Base-by-base conservation (phyloP, 1,140 invertebrate genomes). In the Diachasmimorpha longicaudata region DNA sequence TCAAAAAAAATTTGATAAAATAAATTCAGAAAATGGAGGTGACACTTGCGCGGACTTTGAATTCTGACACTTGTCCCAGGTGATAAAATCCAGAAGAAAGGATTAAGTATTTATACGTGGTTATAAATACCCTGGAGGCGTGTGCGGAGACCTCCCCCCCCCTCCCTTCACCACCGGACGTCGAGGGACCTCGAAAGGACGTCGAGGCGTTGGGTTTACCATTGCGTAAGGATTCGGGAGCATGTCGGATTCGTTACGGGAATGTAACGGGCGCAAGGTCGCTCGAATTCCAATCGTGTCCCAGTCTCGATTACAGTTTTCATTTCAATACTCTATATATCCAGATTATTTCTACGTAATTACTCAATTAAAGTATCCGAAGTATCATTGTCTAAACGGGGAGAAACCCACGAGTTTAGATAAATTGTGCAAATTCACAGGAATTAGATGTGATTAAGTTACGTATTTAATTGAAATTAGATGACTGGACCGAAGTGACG, bases 261-360 rank as follows among this genome's bases (percentile, higher is more conserved):
- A 58, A 55, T 72, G 36, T 72, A 72, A 72, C 70, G 70, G 46
- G 70, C 70, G 70, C 70, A 72, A 72, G 70, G 70, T 72, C 70
- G 46, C 48, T 42, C 14, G 70, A 71, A 71, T 71, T 71, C 70
- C 70, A 71, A 31, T 52, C 44, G 70, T 71, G 70, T 39, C 70
- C 70, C 70, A 71, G 70, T 71, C 70, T 71, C 70, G 37, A 71
- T 71, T 31, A 71, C 23, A 31, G 42, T 71, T 48, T 71, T 71
- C 39, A 71, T 71, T 71, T 71, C 68, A 16, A 46, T 71, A 71
- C 36, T 48, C 21, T 21, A 31, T 23, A 16, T 16, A 46, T 48
- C 23, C 70, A 37, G 11, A 16, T 63, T n/a, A 46, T 46, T 46
- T 46, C n/a, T 46, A 46, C 44, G n/a, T 46, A 46, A 46, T 46